phyloP scores from a whole-genome alignment of 2,888 invertebrate genomes.

The Aradus depressus region DNA sequence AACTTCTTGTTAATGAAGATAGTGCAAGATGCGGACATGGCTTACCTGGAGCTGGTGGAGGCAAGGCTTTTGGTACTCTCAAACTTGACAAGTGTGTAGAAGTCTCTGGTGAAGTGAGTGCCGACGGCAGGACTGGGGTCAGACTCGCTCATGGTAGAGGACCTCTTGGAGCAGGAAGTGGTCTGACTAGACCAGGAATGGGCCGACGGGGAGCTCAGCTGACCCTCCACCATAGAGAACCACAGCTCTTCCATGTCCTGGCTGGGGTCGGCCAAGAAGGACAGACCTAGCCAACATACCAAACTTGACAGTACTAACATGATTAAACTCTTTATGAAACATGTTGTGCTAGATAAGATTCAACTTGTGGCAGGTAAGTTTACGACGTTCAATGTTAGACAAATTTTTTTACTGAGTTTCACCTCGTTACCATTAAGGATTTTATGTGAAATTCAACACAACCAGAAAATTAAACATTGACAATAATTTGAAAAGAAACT shows the following conservation, averaged over 20 bases:
- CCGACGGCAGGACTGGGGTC: constrained; percentile 45
- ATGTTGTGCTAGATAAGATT: no score
- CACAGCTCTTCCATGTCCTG: constrained; percentile 23
- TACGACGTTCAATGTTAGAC: not conserved
- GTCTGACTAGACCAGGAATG: constrained; percentile 45
- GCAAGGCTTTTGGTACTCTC: constrained; percentile 70
- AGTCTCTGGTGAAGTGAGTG: constrained; percentile 65
- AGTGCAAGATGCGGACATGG: constrained; percentile 11
- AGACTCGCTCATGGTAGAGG: constrained; percentile 54
- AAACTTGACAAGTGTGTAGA: constrained; percentile 67
- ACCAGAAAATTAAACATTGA: no score
- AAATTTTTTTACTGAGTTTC: no score
- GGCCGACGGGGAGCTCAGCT: constrained; percentile 46
- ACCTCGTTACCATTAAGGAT: not conserved
- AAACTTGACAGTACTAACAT: not conserved
- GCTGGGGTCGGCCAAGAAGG: constrained; percentile 19
- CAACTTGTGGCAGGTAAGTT: no score
- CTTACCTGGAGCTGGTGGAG: constrained; percentile 41
- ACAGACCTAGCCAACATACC: constrained; percentile 17
- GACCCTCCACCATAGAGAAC: constrained; percentile 7
- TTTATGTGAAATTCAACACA: not conserved
- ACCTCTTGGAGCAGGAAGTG: constrained; percentile 47
- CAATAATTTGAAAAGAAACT: no score
- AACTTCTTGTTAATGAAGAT: no score
- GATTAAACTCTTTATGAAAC: no score